Conservation (phyloP, 2,888 invertebrate species). For the Patella ulyssiponensis region DNA sequence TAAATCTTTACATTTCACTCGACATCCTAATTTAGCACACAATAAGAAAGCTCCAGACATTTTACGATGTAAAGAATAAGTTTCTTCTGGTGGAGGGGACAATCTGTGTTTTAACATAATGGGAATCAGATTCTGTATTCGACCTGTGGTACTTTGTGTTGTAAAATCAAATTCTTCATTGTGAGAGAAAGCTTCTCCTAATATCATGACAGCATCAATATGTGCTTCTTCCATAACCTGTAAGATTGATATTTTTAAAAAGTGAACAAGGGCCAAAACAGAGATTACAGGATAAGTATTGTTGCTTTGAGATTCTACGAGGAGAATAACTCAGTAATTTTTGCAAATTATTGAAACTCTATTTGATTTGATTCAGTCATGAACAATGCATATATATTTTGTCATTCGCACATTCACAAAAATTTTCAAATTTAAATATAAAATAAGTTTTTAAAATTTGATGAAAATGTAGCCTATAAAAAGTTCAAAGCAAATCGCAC, state of each 20-base stretch:
- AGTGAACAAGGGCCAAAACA: not conserved
- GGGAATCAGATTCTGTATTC: constrained; percentile 87
- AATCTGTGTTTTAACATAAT: constrained; percentile 94
- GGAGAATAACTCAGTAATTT: no score
- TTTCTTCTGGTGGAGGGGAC: constrained; percentile 98
- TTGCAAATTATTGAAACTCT: no score
- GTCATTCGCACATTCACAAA: no score
- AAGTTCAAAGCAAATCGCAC: no score
- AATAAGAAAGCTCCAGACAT: constrained; percentile 94
- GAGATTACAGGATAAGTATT: no score
- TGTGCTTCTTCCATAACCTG: constrained; percentile 94
- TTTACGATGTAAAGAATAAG: constrained; percentile 97
- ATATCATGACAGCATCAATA: constrained; percentile 95
- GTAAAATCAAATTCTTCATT: constrained; percentile 90
- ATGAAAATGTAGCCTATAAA: no score
- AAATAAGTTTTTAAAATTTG: no score
- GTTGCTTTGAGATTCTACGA: no score
- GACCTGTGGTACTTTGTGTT: constrained; percentile 83
- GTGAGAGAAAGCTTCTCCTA: constrained; percentile 92
- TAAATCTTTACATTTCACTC: constrained; percentile 86
- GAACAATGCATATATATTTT: no score
- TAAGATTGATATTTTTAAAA: constrained; percentile 17
- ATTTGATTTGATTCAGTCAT: no score
- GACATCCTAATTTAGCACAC: constrained; percentile 87
- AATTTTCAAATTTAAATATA: no score